phyloP scores from a whole-genome alignment of 2,888 invertebrate species.

The Trissonchulus sp. region DNA sequence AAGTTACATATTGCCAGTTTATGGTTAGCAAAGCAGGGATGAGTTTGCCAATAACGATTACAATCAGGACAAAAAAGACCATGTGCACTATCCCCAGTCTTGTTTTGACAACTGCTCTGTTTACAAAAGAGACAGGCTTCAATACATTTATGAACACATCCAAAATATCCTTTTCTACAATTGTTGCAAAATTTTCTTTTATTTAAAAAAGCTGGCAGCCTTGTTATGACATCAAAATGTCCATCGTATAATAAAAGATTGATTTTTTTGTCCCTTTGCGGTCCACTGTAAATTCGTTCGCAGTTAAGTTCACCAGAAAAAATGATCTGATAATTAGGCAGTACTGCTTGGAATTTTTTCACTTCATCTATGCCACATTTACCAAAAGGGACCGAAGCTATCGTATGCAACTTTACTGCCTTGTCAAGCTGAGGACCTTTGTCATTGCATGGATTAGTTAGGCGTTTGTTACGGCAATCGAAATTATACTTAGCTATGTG shows the following conservation, averaged over 20 bases:
- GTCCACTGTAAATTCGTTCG: constrained; percentile 27
- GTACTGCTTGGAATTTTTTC: no score
- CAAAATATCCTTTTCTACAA: not conserved
- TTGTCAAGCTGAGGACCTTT: no score
- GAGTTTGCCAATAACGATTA: not conserved
- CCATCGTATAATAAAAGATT: not conserved
- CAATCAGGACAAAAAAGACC: not conserved
- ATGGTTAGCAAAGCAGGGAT: not conserved
- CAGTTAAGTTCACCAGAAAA: no score
- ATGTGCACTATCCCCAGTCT: not conserved
- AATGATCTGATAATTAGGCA: no score
- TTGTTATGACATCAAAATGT: not conserved
- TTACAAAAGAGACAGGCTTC: not conserved
- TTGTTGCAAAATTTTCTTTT: not conserved
- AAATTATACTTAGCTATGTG: no score
- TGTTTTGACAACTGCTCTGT: not conserved
- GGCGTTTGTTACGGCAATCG: no score
- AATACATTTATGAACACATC: not conserved
- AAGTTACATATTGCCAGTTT: not conserved
- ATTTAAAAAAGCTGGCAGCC: not conserved
- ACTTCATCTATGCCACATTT: no score
- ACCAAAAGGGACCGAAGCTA: no score
- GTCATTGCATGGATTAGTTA: no score
- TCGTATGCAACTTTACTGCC: no score
- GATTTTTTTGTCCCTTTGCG: not conserved